Conservation (phyloP, 2,888 invertebrate species). For the Drosophila paranaensis region DNA sequence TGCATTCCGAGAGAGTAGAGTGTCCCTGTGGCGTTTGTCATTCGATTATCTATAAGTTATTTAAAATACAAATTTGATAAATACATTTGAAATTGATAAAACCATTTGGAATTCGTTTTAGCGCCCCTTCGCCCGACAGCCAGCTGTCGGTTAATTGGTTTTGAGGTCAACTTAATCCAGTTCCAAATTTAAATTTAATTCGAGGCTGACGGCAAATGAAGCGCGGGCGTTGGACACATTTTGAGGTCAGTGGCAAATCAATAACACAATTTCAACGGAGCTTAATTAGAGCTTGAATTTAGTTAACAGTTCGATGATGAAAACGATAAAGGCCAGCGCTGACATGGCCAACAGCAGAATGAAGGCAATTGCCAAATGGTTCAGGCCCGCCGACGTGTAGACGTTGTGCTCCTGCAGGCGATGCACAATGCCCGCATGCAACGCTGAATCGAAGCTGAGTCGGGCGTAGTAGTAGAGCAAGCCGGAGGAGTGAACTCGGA, state of each 20-base stretch:
- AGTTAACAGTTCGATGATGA: conserved; percentile 43
- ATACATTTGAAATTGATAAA: background rate
- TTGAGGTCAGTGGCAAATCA: conserved; percentile 1
- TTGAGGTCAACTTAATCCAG: background rate
- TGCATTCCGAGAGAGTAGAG: background rate
- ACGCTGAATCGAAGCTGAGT: conserved; percentile 67
- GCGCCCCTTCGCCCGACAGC: too few species aligned
- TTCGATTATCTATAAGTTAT: background rate
- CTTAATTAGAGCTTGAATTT: background rate
- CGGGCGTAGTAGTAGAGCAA: conserved; percentile 67
- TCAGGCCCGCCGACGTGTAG: conserved; percentile 70
- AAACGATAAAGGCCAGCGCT: conserved; percentile 37
- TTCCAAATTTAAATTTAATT: background rate
- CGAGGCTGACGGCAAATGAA: background rate
- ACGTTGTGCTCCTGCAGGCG: conserved; percentile 58
- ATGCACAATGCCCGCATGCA: conserved; percentile 63
- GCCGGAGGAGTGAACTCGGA: conserved; percentile 75
- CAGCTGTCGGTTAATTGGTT: background rate
- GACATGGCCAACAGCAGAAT: conserved; percentile 49
- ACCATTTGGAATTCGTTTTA: background rate
- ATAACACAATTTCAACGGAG: background rate
- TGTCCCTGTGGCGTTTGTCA: background rate
- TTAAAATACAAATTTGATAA: conserved; percentile 1
- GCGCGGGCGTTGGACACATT: background rate
- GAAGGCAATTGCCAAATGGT: conserved; percentile 75